Evolutionary conservation across 2,113 vertebrate genomes (phyloP).

Genomic region (Enhydra lutris): DNA sequence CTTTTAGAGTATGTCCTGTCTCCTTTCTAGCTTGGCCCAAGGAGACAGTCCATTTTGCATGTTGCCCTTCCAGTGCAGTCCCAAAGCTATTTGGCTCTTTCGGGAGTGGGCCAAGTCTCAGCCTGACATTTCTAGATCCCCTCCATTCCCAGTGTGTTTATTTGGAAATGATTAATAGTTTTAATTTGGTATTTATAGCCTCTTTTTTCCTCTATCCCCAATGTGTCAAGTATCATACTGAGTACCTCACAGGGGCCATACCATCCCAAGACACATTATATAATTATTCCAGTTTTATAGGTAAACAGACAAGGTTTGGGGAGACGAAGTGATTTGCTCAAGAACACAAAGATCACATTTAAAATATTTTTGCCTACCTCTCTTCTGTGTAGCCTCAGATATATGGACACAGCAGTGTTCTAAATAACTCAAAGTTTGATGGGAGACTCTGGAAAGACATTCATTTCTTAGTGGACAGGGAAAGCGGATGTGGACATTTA

Average conservation of each 20-base stretch:
- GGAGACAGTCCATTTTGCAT: background rate
- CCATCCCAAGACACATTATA: background rate
- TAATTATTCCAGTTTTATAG: background rate
- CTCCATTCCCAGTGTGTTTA: background rate
- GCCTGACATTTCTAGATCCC: background rate
- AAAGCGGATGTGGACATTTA: background rate
- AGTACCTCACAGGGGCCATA: background rate
- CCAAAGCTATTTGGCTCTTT: background rate
- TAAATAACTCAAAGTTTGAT: background rate
- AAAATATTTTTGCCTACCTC: background rate
- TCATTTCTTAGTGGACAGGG: background rate
- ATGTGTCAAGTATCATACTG: background rate
- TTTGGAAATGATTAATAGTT: too few relatives aligned
- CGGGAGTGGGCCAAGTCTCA: too few relatives aligned
- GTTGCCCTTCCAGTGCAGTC: background rate
- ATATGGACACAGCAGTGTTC: background rate
- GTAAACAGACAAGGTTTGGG: background rate
- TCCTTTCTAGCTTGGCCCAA: background rate
- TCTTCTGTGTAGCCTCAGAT: background rate
- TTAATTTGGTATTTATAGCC: too few relatives aligned
- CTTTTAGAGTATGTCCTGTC: background rate
- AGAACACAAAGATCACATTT: constrained; percentile 1
- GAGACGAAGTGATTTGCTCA: background rate
- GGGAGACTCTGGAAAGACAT: background rate
- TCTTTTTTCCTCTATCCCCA: background rate